These are phyloP conservation scores for Cybosia mesomella DNA, from an alignment of 2,888 invertebrate species.

Conservation along the genomic window DNA sequence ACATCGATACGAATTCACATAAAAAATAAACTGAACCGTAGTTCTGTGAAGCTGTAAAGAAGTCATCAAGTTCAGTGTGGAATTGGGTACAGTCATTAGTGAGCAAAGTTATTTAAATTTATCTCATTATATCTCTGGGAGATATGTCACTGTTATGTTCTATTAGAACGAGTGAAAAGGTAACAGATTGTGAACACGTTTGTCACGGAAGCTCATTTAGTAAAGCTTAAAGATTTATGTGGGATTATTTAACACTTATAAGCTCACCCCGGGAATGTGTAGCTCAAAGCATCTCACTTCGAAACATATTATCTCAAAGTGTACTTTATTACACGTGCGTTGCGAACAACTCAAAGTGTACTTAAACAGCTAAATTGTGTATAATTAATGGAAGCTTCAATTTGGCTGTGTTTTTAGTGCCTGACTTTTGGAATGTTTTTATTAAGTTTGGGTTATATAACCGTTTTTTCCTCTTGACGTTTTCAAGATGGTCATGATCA, in stretches of 20 bases:
- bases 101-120: background rate
- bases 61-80: background rate
- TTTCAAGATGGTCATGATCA: too few species aligned
- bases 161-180: background rate
- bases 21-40: background rate
- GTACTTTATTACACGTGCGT: conserved; percentile 12
- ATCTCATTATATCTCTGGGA: background rate
- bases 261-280: background rate
- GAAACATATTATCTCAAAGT: background rate
- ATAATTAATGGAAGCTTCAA: background rate
- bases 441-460: too few species aligned
- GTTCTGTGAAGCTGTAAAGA: background rate
- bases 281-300: conserved; percentile 8
- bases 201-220: conserved; percentile 9
- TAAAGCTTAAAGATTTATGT: conserved; percentile 18
- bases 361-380: background rate
- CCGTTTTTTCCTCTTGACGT: too few species aligned
- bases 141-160: background rate
- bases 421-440: too few species aligned
- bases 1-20: too few species aligned
- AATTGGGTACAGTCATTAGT: background rate
- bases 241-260: conserved; percentile 13
- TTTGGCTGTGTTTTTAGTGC: background rate
- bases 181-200: conserved; percentile 14
- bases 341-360: background rate